Conservation (phyloP, 2,113 vertebrate species). For the Microcebus griseorufus region DNA sequence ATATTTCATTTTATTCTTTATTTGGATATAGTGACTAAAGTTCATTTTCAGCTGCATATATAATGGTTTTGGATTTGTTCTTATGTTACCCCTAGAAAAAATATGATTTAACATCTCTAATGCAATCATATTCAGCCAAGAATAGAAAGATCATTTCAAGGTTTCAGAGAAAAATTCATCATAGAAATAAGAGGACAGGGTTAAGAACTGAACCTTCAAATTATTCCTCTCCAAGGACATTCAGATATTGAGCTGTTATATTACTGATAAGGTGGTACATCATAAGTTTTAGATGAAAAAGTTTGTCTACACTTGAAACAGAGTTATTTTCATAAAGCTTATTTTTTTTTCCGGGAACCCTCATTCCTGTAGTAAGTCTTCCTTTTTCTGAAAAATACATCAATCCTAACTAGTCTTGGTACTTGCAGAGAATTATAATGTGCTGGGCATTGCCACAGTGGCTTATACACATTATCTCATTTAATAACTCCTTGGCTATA, state of each 20-base stretch:
- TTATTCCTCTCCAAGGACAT: neutral
- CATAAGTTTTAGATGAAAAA: neutral
- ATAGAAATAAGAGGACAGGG: neutral
- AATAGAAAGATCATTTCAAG: neutral
- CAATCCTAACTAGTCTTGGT: neutral
- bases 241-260: neutral
- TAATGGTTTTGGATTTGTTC: neutral
- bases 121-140: neutral
- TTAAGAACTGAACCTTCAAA: neutral
- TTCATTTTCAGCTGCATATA: neutral
- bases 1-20: neutral
- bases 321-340: constrained; percentile 7
- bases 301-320: neutral
- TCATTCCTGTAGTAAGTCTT: neutral
- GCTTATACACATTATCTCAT: neutral
- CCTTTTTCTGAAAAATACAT: neutral
- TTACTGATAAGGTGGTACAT: neutral
- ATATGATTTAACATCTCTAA: neutral
- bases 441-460: neutral
- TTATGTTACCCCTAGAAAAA: neutral
- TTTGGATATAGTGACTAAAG: neutral
- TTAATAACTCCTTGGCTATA: neutral
- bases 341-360: neutral
- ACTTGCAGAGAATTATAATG: neutral
- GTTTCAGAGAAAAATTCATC: neutral